Conservation (phyloP, 1,140 invertebrate genomes). For the Tetraneura akinire region DNA sequence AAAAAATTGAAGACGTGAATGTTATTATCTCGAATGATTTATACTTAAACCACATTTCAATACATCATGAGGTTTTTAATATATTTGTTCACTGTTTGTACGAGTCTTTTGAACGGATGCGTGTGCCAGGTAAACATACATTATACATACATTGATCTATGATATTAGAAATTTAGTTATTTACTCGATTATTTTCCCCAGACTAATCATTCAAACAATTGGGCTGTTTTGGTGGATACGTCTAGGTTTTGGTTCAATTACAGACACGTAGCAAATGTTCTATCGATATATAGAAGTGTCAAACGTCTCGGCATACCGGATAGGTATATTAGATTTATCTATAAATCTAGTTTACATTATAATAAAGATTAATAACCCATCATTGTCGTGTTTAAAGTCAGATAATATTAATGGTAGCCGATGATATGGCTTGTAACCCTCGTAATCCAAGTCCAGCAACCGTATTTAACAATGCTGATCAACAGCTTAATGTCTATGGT, state of each 20-base stretch:
- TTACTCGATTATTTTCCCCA: constrained; percentile 50
- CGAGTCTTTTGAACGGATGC: not conserved
- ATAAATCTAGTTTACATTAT: not conserved
- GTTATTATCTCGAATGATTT: no score
- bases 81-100: not conserved
- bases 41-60: no score
- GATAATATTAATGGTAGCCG: constrained; percentile 98
- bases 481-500: constrained; percentile 98
- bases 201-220: constrained; percentile 89
- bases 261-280: constrained; percentile 96
- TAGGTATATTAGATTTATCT: constrained; percentile 60
- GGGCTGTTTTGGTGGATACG: constrained; percentile 98
- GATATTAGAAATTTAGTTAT: not conserved
- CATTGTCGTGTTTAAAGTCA: constrained; percentile 64
- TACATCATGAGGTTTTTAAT: not conserved
- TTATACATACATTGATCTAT: not conserved
- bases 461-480: constrained; percentile 97
- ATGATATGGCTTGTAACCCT: constrained; percentile 99
- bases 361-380: constrained; percentile 40
- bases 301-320: constrained; percentile 97
- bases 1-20: no score
- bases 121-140: not conserved
- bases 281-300: constrained; percentile 97
- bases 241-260: constrained; percentile 99
- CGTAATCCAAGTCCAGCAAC: constrained; percentile 96